phyloP scores from a whole-genome alignment of 1,140 invertebrate genomes.

The Drosophila repletoides region DNA sequence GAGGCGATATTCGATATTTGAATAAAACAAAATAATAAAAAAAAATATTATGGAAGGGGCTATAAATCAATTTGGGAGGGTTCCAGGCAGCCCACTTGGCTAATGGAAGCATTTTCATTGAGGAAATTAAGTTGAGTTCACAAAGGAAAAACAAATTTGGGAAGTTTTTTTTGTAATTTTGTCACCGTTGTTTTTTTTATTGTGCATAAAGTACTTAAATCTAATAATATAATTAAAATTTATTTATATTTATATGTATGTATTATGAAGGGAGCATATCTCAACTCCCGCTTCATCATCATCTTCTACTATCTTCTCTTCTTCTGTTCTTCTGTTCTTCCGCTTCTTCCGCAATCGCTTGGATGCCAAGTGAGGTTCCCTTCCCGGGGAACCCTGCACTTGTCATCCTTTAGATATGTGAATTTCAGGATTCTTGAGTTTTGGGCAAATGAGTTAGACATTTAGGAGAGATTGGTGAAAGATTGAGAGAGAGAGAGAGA shows the following conservation, averaged over 20 bases:
- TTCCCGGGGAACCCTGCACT: constrained; percentile 48
- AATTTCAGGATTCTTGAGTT: constrained; percentile 34
- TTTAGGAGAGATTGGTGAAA: constrained; percentile 13
- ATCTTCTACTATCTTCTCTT: constrained; percentile 30
- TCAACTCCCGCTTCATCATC: constrained; percentile 58
- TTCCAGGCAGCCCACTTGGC: background rate
- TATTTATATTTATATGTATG: constrained; percentile 65
- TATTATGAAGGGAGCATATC: constrained; percentile 60
- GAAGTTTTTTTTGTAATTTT: constrained; percentile 80
- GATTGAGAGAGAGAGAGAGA: constrained; percentile 10
- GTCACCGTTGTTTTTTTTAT: constrained; percentile 82
- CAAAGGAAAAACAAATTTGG: constrained; percentile 1
- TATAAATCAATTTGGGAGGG: constrained; percentile 16
- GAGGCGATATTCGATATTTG: background rate
- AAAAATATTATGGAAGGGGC: background rate
- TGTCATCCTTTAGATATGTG: constrained; percentile 66
- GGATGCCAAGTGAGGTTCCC: constrained; percentile 61
- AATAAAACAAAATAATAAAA: constrained; percentile 3
- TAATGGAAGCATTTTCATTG: background rate
- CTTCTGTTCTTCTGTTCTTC: constrained; percentile 6
- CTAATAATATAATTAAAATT: constrained; percentile 77
- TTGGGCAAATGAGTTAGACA: constrained; percentile 16
- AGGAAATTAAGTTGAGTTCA: background rate
- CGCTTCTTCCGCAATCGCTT: constrained; percentile 46
- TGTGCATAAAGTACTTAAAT: constrained; percentile 79